Conservation (phyloP, 1,140 invertebrate genomes). For the Nylanderia fulva region DNA sequence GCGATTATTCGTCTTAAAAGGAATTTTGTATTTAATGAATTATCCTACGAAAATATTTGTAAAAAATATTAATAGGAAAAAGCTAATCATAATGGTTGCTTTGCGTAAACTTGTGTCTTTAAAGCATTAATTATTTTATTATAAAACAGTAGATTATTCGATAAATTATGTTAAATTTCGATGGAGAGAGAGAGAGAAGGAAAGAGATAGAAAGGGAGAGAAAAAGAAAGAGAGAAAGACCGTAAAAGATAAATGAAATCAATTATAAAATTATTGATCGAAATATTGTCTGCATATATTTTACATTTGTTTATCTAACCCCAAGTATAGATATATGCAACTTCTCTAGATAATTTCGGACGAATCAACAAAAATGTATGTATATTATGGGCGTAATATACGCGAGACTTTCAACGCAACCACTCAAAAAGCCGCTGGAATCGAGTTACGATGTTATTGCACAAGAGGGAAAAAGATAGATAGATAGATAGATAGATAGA, state of each 20-base stretch:
- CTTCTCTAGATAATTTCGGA: constrained; percentile 15
- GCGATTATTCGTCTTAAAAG: neutral
- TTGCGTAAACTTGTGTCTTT: neutral
- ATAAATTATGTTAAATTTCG: too few species aligned
- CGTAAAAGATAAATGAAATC: constrained; percentile 24
- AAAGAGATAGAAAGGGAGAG: too few species aligned
- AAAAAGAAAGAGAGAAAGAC: too few species aligned
- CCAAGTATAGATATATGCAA: constrained; percentile 32
- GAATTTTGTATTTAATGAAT: neutral
- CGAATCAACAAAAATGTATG: constrained; percentile 31
- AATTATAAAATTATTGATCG: constrained; percentile 24
- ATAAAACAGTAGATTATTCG: too few species aligned
- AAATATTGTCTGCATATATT: constrained; percentile 25
- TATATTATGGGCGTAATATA: constrained; percentile 35
- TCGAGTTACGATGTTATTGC: constrained; percentile 62
- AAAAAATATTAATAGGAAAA: neutral
- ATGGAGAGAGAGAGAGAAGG: too few species aligned
- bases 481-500: too few species aligned
- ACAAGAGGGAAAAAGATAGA: neutral
- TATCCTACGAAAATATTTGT: neutral
- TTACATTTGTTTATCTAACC: constrained; percentile 21
- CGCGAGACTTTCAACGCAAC: constrained; percentile 29
- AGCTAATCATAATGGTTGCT: neutral
- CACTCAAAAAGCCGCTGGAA: constrained; percentile 51
- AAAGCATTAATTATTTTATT: too few species aligned